A percentile compares a stretch with the other conserved stretches of the same genome.
phyloP scores from a whole-genome alignment of 2,113 vertebrate genomes.

The zebrafish (Danio rerio) region DNA sequence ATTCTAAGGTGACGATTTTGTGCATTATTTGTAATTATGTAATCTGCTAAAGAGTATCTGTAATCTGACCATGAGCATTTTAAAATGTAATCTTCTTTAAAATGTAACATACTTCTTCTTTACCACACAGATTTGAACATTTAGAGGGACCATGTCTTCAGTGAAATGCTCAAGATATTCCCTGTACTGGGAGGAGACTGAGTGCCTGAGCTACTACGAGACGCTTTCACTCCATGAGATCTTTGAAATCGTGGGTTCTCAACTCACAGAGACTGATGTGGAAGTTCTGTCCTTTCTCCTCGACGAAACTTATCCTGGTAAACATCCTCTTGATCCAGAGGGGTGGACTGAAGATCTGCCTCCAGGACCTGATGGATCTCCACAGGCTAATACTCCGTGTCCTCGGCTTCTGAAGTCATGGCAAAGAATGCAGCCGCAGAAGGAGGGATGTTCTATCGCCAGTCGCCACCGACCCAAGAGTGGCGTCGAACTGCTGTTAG shows the following conservation, averaged over 20 bases:
- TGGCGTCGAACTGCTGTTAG: constrained; percentile 83
- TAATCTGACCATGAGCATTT: no score
- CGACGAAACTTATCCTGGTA: constrained; percentile 77
- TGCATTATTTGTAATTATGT: no score
- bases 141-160: constrained; percentile 66
- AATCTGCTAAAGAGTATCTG: no score
- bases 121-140: constrained; percentile 32
- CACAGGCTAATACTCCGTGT: constrained; percentile 51
- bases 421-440: constrained; percentile 62
- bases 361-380: constrained; percentile 9
- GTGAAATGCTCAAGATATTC: constrained; percentile 58
- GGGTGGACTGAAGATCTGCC: constrained; percentile 72
- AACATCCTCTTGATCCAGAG: constrained; percentile 78
- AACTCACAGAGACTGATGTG: constrained; percentile 84
- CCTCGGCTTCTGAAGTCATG: constrained; percentile 72
- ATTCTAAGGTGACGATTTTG: no score
- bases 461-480: constrained; percentile 71
- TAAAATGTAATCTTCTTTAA: no score
- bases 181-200: constrained; percentile 86
- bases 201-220: constrained; percentile 86
- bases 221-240: constrained; percentile 88
- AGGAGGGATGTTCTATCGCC: constrained; percentile 43
- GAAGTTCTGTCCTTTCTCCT: constrained; percentile 87
- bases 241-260: constrained; percentile 86
- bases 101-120: background rate